Evolutionary conservation across 2,888 invertebrate genomes (phyloP).

Genomic region (Aspidiotus destructor): DNA sequence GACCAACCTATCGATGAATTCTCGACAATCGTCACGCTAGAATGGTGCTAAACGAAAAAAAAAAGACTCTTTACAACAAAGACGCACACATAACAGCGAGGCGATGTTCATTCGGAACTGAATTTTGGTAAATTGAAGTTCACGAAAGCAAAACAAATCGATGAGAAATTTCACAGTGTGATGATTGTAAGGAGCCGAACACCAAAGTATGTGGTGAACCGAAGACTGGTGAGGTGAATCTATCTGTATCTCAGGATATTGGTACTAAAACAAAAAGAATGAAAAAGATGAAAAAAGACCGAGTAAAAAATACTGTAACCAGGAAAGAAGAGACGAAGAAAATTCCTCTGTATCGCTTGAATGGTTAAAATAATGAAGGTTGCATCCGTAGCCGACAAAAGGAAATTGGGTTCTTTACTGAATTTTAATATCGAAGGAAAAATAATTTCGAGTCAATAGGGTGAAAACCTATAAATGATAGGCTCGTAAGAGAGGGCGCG

Average conservation of each 20-base stretch:
- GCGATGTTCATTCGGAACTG: conserved; percentile 6
- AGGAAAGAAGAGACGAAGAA: conserved; percentile 11
- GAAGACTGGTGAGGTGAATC: background rate
- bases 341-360: conserved; percentile 23
- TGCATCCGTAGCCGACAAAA: conserved; percentile 28
- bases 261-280: conserved; percentile 11
- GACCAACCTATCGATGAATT: conserved; percentile 12
- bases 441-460: conserved; percentile 29
- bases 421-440: conserved; percentile 28
- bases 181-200: conserved; percentile 30
- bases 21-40: conserved; percentile 3
- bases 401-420: conserved; percentile 30
- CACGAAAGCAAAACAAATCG: conserved; percentile 24
- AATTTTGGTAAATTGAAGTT: conserved; percentile 10
- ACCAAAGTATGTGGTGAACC: conserved; percentile 24
- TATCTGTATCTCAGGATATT: conserved; percentile 8
- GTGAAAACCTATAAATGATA: conserved; percentile 21
- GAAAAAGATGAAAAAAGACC: background rate
- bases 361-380: conserved; percentile 31
- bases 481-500: conserved; percentile 11
- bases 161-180: conserved; percentile 29
- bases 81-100: too few relatives aligned
- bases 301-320: conserved; percentile 4
- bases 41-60: conserved; percentile 2
- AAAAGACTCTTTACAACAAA: background rate